Conservation (phyloP, 2,888 invertebrate species). For the Nomada fucata region DNA sequence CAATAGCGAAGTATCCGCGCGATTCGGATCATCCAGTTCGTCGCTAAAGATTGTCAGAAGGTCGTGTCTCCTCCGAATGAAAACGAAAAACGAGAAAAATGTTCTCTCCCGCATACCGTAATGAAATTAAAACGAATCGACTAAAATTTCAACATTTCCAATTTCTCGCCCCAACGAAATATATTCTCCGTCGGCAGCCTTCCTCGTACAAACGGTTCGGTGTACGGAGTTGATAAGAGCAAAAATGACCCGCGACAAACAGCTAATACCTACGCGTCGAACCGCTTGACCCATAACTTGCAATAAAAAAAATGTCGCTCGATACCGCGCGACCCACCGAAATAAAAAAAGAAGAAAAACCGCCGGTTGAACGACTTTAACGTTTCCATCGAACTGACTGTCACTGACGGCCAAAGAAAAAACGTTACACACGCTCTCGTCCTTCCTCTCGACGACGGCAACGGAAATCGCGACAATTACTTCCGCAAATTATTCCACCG, state of each 20-base stretch:
- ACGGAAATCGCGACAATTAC: neutral
- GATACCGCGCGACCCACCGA: no score
- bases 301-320: no score
- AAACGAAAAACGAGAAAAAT: neutral
- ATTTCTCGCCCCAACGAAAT: neutral
- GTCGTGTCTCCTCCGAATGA: neutral
- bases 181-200: no score
- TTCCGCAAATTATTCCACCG: neutral
- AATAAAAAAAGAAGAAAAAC: no score
- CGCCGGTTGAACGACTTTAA: neutral
- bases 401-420: neutral
- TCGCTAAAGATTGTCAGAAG: neutral
- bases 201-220: no score
- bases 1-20: no score
- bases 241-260: no score
- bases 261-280: no score
- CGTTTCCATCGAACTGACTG: slow-evolving; percentile 1
- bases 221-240: no score
- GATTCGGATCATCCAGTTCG: no score
- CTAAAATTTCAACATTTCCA: neutral
- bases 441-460: neutral
- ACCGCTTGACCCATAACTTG: neutral
- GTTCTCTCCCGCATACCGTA: neutral
- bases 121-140: no score
- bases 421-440: neutral